phyloP scores from a whole-genome alignment of 2,113 vertebrate species.

The Archilochus colubris region DNA sequence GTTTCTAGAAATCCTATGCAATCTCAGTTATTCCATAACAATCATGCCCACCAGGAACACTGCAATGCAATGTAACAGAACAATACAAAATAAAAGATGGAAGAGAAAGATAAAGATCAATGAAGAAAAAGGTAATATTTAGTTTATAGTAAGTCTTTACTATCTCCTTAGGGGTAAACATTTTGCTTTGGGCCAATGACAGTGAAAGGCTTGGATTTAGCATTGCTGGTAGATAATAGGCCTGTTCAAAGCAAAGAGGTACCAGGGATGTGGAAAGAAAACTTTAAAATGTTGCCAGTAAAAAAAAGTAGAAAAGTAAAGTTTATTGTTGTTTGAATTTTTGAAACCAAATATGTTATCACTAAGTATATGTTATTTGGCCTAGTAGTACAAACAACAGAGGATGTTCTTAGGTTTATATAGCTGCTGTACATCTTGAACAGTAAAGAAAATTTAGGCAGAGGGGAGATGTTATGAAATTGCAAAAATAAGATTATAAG shows the following conservation, averaged over 20 bases:
- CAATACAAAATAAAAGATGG: background rate
- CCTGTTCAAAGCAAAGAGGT: background rate
- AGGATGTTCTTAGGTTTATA: background rate
- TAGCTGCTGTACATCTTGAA: background rate
- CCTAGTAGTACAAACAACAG: background rate
- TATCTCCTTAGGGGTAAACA: background rate
- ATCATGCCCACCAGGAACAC: background rate
- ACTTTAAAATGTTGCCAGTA: background rate
- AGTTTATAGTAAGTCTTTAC: background rate
- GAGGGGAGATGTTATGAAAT: background rate
- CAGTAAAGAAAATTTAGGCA: background rate
- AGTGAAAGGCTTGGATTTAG: background rate
- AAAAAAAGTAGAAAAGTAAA: background rate
- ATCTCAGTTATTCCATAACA: background rate
- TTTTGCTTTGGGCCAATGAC: background rate
- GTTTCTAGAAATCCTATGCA: background rate
- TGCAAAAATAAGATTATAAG: background rate
- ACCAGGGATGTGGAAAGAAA: background rate
- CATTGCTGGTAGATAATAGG: background rate
- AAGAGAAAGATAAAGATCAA: background rate
- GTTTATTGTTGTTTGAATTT: background rate
- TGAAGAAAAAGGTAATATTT: background rate
- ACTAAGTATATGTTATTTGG: background rate
- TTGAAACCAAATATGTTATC: background rate
- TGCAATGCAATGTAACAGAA: background rate